phyloP scores from a whole-genome alignment of 2,888 invertebrate species.

The Chydorus sphaericus region DNA sequence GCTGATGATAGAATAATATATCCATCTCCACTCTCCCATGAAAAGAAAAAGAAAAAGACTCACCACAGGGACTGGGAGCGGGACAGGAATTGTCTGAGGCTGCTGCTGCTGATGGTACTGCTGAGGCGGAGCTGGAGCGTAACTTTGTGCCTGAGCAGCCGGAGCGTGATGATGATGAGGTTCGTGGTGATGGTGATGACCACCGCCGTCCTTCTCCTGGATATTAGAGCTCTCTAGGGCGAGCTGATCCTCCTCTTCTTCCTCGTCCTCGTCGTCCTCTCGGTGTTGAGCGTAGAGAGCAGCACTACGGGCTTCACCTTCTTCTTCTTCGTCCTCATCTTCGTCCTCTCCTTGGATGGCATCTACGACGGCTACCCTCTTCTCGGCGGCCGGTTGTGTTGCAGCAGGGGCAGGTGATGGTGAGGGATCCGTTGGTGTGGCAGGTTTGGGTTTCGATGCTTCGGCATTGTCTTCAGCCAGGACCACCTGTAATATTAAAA shows the following conservation, averaged over 20 bases:
- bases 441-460: not conserved
- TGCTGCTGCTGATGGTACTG: not conserved
- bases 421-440: not conserved
- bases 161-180: not conserved
- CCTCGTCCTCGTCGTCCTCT: slow-evolving; percentile 8
- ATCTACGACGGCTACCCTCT: not conserved
- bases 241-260: slow-evolving; percentile 15
- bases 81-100: slow-evolving; percentile 17
- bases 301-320: slow-evolving; percentile 7
- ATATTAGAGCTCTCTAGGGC: slow-evolving; percentile 12
- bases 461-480: not conserved
- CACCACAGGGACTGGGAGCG: slow-evolving; percentile 18
- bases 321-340: slow-evolving; percentile 10
- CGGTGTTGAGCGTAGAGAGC: slow-evolving; percentile 1
- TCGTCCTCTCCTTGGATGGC: slow-evolving; percentile 3
- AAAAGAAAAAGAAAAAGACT: too few relatives aligned
- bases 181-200: slow-evolving; percentile 9
- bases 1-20: too few relatives aligned
- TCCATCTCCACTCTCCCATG: too few relatives aligned
- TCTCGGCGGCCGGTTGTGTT: not conserved
- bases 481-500: slow-evolving; percentile 4
- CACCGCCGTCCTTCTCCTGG: slow-evolving; percentile 12
- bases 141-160: not conserved
- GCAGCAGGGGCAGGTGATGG: not conserved
- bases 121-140: slow-evolving; percentile 2